Conservation (phyloP, 2,888 invertebrate genomes). For the Sacculina carcini region DNA sequence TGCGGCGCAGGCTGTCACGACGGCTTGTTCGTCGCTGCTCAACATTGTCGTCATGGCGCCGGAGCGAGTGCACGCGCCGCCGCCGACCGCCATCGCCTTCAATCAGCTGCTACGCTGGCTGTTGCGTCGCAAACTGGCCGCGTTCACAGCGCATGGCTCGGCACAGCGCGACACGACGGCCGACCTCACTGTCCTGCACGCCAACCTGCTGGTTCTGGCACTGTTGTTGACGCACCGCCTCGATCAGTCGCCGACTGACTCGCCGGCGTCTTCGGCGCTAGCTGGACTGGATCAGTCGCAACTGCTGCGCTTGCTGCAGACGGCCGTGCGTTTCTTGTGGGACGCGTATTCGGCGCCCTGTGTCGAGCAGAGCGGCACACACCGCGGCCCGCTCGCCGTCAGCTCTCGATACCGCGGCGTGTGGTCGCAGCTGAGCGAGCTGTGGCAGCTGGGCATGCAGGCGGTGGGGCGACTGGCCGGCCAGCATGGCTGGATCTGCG, state of each 20-base stretch:
- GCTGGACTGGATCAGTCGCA: slow-evolving; percentile 21
- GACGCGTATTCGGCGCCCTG: slow-evolving; percentile 71
- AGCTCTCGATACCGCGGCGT: slow-evolving; percentile 58
- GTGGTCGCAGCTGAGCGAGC: slow-evolving; percentile 67
- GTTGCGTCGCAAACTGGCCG: slow-evolving; percentile 55
- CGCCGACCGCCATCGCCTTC: slow-evolving; percentile 45
- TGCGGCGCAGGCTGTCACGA: slow-evolving; percentile 55
- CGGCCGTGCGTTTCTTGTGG: slow-evolving; percentile 71
- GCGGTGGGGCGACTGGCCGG: slow-evolving; percentile 58
- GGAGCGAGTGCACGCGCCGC: slow-evolving; percentile 51
- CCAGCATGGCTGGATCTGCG: slow-evolving; percentile 50
- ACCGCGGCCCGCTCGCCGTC: slow-evolving; percentile 46
- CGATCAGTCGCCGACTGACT: no score
- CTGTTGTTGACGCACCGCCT: slow-evolving; percentile 56
- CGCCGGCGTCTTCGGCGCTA: no score
- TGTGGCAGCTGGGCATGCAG: slow-evolving; percentile 86
- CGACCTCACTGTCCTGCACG: no score
- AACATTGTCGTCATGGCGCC: slow-evolving; percentile 69
- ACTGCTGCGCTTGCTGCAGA: slow-evolving; percentile 33
- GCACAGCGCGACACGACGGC: no score
- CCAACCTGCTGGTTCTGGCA: no score
- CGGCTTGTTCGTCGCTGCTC: slow-evolving; percentile 73
- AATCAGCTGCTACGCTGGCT: slow-evolving; percentile 56
- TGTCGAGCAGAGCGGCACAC: slow-evolving; percentile 32
- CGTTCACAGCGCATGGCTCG: no score